Evolutionary conservation across 2,113 vertebrate genomes (phyloP).

Genomic region (Pseudopodoces humilis): DNA sequence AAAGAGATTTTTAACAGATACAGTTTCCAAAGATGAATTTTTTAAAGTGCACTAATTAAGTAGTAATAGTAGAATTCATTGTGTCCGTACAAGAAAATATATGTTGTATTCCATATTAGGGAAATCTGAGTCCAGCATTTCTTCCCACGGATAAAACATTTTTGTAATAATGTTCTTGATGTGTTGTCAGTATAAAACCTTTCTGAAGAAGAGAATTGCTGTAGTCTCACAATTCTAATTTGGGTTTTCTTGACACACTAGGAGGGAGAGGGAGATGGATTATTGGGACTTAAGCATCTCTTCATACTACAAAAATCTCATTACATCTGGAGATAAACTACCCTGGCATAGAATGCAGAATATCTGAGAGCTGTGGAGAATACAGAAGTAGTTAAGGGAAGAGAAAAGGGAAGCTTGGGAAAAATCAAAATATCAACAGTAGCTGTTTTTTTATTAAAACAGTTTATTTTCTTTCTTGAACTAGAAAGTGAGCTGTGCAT

Average conservation of each 20-base stretch:
- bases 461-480: neutral
- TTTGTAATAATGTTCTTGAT: neutral
- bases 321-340: neutral
- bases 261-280: neutral
- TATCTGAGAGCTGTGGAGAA: neutral
- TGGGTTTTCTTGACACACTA: neutral
- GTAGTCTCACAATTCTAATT: neutral
- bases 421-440: neutral
- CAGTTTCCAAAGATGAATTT: neutral
- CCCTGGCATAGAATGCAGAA: neutral
- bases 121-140: neutral
- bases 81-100: neutral
- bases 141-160: neutral
- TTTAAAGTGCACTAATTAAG: neutral
- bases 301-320: neutral
- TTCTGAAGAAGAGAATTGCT: neutral
- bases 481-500: neutral
- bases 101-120: neutral
- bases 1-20: neutral
- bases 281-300: conserved; percentile 3
- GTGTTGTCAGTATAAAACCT: neutral
- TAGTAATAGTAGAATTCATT: neutral
- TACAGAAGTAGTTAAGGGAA: neutral
- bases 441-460: neutral
- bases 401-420: neutral